Conservation (phyloP, 2,113 vertebrate genomes). For the Apteryx owenii region DNA sequence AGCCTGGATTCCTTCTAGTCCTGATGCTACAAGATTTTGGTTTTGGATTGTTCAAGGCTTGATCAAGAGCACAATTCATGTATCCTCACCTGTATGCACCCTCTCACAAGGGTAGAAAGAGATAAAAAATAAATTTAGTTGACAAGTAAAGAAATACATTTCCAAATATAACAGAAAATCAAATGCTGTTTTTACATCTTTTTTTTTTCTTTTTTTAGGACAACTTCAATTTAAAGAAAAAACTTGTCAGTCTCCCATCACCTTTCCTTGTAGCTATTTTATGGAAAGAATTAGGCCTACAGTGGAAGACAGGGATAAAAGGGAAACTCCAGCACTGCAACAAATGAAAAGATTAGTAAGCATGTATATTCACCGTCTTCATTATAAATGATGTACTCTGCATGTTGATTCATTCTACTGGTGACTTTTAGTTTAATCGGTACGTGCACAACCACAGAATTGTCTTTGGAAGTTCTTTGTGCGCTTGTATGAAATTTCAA, state of each 20-base stretch:
- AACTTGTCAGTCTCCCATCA: not conserved
- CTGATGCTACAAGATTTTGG: not conserved
- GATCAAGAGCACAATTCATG: not conserved
- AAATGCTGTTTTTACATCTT: not conserved
- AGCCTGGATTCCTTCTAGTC: not conserved
- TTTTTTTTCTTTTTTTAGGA: not conserved
- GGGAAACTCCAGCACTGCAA: not conserved
- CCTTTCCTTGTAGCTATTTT: not conserved
- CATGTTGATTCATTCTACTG: not conserved
- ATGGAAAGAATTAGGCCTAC: not conserved
- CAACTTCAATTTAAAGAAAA: not conserved
- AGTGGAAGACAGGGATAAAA: not conserved
- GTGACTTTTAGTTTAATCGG: slow-evolving; percentile 1
- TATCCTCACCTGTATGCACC: too few relatives aligned
- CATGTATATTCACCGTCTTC: not conserved
- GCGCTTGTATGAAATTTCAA: slow-evolving; percentile 8
- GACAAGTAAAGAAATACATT: not conserved
- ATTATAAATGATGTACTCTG: not conserved
- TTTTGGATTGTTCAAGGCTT: not conserved
- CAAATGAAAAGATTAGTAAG: not conserved
- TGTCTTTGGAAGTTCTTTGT: slow-evolving; percentile 25
- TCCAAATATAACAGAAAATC: not conserved
- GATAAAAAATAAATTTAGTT: not conserved
- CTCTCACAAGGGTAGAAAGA: not conserved
- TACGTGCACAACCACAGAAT: not conserved